Evolutionary conservation across 2,888 invertebrate species (phyloP), one percentile per base, ranked within the genome.

Genomic region (Candidula unifasciata): DNA sequence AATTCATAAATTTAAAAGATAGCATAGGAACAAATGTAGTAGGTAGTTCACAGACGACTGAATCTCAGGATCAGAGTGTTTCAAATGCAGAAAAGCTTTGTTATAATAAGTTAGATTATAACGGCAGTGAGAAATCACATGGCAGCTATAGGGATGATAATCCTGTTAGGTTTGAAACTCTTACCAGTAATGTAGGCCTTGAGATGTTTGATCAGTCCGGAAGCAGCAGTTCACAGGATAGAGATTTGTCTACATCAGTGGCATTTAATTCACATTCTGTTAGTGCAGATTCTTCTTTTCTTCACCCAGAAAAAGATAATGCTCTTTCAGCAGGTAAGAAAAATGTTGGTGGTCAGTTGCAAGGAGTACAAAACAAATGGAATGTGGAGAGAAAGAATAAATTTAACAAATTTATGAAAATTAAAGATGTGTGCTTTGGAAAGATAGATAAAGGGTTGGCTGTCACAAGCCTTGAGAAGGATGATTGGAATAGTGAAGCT

Each of bases 1-100:
- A 83, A 30, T 83, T 83, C 69, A 69, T 68, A 54, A 69, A 78
- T 10, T 57, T 69, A 8, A 35, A 83, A 54, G 83, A 83, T 24
- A 83, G 27, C 44, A 35, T 83, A 5, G 69, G 68, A 54, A 60
- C 54, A 30, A 64, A 54, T n/a, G 57, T 57, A 27, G 52, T 74
- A 54, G 27, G 33, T 54, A 74, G 33, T 52, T 74, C 74, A 54
- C 13, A 54, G 2, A 54, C 52, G 44, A 74, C 54, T 74, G 30
- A 74, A 16, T 54, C 74, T 54, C 30, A 10, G 3, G 54, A 30
- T 18, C 74, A 73, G 52, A 18, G 74, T 74, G n/a, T 60, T n/a
- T 69, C 35, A 44, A 37, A 74, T 37, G 27, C 37, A 27, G 44
- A 60, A 37, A 64, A 27, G n/a, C 60, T 74, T 73, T 27, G 37